These are phyloP conservation scores for Parotocinclus haroldoi DNA, from an alignment of 2,797 vertebrate species.

Conservation along the genomic window DNA sequence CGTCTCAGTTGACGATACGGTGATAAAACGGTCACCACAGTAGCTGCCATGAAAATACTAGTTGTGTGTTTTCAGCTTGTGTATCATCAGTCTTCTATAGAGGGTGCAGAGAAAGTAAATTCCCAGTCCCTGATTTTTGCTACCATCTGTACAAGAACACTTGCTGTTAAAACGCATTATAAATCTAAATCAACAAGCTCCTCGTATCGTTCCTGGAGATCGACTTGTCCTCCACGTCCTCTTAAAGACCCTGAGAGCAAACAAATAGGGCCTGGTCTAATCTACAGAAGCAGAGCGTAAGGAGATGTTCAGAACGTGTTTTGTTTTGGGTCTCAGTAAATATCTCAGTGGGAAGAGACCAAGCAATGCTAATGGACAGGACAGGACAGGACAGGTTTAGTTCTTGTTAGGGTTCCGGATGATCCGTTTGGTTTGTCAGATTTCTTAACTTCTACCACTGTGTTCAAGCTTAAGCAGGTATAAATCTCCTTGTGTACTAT, in stretches of 20 bases:
- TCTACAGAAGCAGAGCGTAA: no score
- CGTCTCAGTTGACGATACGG: slow-evolving; percentile 8
- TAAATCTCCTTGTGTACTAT: neutral
- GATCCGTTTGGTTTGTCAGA: neutral
- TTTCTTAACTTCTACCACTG: neutral
- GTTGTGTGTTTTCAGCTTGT: neutral
- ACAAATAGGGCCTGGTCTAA: no score
- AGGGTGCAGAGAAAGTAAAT: neutral
- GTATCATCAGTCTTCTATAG: neutral
- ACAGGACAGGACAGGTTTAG: neutral
- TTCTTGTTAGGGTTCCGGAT: no score
- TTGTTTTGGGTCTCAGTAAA: no score
- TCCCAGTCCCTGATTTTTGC: neutral
- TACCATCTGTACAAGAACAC: neutral
- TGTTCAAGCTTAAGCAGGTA: slow-evolving; percentile 4
- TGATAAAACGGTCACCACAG: slow-evolving; percentile 24
- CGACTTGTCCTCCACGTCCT: no score
- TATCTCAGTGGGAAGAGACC: neutral
- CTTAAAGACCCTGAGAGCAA: no score
- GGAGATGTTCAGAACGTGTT: no score
- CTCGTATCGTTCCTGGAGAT: no score
- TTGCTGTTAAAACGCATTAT: no score
- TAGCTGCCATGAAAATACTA: slow-evolving; percentile 32
- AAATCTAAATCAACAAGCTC: no score
- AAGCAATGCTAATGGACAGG: neutral